Percentiles rank a stretch among this genome's conserved stretches.
Evolutionary conservation across 2,113 vertebrate genomes (phyloP).

Genomic region (Lophura nycthemera): DNA sequence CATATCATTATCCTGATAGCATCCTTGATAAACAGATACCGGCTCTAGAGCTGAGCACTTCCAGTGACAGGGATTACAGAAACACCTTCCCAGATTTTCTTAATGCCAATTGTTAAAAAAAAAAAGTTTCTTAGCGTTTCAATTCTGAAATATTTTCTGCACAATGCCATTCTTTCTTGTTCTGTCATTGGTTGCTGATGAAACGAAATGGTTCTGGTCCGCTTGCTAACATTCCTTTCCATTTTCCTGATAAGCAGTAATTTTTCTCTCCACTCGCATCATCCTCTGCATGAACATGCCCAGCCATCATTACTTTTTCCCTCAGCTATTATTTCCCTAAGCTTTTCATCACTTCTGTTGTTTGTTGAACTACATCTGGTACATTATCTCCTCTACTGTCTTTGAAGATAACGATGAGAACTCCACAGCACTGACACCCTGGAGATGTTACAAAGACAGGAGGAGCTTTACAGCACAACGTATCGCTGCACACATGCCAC

Average conservation of each 20-base stretch:
- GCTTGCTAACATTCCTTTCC: neutral
- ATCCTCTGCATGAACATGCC: conserved; percentile 46
- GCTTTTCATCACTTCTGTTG: conserved; percentile 32
- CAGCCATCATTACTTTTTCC: conserved; percentile 19
- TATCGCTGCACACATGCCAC: neutral
- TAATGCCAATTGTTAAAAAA: neutral
- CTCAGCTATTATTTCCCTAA: conserved; percentile 45
- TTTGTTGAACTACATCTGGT: conserved; percentile 45
- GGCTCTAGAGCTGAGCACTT: conserved; percentile 17
- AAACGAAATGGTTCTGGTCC: neutral
- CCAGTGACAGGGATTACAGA: neutral
- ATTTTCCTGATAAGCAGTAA: neutral
- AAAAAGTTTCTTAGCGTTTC: neutral
- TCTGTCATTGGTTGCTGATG: conserved; percentile 29
- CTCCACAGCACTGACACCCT: neutral
- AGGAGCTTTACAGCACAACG: conserved; percentile 4
- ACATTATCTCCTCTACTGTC: conserved; percentile 34
- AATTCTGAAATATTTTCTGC: conserved; percentile 6
- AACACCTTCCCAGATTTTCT: neutral
- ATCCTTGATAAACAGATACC: conserved; percentile 17
- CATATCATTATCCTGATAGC: conserved; percentile 19
- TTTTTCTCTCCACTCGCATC: neutral
- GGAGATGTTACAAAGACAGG: conserved; percentile 4
- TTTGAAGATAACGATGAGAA: conserved; percentile 41
- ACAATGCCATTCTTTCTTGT: neutral